Percentiles rank a stretch among this genome's conserved stretches.
Evolutionary conservation across 2,797 vertebrate species (phyloP).

Genomic region (Microcaecilia unicolor): DNA sequence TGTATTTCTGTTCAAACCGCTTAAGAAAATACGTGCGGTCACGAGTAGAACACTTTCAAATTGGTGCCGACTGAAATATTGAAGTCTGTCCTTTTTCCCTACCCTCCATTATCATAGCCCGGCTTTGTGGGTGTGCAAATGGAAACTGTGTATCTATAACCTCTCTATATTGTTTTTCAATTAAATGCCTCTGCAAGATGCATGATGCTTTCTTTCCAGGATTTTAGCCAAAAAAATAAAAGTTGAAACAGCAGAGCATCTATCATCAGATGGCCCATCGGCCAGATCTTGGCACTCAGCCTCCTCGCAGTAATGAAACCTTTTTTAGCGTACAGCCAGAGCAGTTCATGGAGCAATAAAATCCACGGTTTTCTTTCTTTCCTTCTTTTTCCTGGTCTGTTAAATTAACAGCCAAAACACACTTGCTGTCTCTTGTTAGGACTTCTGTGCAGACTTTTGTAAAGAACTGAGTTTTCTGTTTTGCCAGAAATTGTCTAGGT

Average conservation of each 20-base stretch:
- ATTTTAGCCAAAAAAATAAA: slow-evolving; percentile 12
- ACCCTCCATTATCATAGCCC: too few relatives aligned
- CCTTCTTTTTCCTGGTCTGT: not conserved
- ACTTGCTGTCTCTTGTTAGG: not conserved
- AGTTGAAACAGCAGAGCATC: slow-evolving; percentile 6
- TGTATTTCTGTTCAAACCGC: too few relatives aligned
- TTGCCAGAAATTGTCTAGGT: too few relatives aligned
- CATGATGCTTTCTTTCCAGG: slow-evolving; percentile 16
- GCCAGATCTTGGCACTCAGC: slow-evolving; percentile 2
- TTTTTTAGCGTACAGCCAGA: slow-evolving; percentile 8
- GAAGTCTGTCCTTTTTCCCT: too few relatives aligned
- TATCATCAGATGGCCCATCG: not conserved
- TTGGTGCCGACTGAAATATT: too few relatives aligned
- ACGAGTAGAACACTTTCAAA: too few relatives aligned
- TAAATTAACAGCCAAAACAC: not conserved
- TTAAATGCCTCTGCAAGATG: slow-evolving; percentile 27
- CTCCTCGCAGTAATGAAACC: slow-evolving; percentile 19
- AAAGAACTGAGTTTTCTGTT: not conserved
- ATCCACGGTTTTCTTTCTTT: not conserved
- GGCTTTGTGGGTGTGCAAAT: too few relatives aligned
- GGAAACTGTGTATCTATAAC: not conserved
- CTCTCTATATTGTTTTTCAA: slow-evolving; percentile 13
- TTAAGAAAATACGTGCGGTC: too few relatives aligned
- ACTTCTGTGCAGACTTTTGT: not conserved
- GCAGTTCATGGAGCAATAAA: not conserved